Evolutionary conservation across 2,797 vertebrate species (phyloP).

Genomic region (Alauda arvensis): DNA sequence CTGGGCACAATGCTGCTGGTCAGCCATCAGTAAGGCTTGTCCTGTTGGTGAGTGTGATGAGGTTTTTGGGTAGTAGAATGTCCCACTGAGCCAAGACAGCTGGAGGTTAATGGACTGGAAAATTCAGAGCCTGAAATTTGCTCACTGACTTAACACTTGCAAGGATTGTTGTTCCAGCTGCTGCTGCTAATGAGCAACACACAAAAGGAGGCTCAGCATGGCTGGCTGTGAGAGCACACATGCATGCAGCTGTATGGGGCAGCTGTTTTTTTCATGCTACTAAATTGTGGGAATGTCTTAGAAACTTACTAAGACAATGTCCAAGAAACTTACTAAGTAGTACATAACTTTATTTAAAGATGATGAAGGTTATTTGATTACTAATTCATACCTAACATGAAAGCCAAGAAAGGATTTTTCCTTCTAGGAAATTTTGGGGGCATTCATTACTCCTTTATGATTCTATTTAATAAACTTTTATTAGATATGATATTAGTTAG

Average conservation of each 20-base stretch:
- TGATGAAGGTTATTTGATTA: neutral
- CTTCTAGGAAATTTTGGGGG: neutral
- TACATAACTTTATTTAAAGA: neutral
- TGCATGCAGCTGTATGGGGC: neutral
- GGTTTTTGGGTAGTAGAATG: neutral
- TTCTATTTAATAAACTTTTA: neutral
- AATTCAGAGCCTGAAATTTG: neutral
- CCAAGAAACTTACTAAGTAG: neutral
- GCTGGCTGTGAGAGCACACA: neutral
- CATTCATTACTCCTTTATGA: neutral
- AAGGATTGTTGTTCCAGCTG: neutral
- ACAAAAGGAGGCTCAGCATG: neutral
- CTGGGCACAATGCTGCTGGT: neutral
- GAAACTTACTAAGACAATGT: neutral
- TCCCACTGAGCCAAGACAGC: neutral
- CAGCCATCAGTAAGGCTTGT: neutral
- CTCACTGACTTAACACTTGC: neutral
- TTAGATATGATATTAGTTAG: neutral
- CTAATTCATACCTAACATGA: neutral
- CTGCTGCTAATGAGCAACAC: neutral
- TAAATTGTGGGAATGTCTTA: neutral
- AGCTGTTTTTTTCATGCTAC: neutral
- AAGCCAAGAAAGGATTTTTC: neutral
- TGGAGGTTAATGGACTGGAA: neutral
- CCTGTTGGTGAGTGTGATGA: neutral